Conservation (phyloP, 2,113 vertebrate species). For the Cyprinodon brontotheroides region DNA sequence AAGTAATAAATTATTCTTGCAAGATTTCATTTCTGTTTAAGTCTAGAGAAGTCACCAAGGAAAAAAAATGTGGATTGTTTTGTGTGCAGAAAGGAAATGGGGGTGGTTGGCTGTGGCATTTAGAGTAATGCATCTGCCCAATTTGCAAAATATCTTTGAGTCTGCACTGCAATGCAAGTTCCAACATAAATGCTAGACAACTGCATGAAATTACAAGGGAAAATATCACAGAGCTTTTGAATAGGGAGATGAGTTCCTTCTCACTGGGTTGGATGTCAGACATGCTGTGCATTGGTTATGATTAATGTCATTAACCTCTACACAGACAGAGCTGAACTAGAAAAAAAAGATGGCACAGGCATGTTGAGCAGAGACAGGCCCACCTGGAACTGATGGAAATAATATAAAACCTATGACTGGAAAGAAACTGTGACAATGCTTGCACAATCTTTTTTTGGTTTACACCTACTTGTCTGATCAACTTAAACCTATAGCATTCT, state of each 20-base stretch:
- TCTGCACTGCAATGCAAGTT: conserved; percentile 58
- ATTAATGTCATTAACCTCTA: conserved; percentile 50
- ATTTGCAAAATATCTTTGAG: conserved; percentile 67
- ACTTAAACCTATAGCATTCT: too few relatives aligned
- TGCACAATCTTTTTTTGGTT: too few relatives aligned
- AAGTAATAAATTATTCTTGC: conserved; percentile 75
- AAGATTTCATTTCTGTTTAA: conserved; percentile 69
- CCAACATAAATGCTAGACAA: conserved; percentile 46
- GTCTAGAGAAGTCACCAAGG: conserved; percentile 65
- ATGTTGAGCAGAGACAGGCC: too few relatives aligned
- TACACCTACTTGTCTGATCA: too few relatives aligned
- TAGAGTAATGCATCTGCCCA: conserved; percentile 69
- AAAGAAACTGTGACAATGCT: too few relatives aligned
- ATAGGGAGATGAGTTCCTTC: conserved; percentile 30
- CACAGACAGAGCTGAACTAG: neutral
- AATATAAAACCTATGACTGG: too few relatives aligned
- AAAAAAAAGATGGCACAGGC: too few relatives aligned
- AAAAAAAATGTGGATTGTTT: conserved; percentile 74
- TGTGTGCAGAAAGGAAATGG: conserved; percentile 53
- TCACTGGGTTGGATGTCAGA: conserved; percentile 36
- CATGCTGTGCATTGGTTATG: conserved; percentile 43
- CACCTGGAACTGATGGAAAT: too few relatives aligned
- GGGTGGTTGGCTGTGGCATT: conserved; percentile 56
- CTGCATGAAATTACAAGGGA: conserved; percentile 32
- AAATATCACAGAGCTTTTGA: conserved; percentile 17